phyloP scores from a whole-genome alignment of 2,888 invertebrate species.

The Pardosa pseudoannulata region DNA sequence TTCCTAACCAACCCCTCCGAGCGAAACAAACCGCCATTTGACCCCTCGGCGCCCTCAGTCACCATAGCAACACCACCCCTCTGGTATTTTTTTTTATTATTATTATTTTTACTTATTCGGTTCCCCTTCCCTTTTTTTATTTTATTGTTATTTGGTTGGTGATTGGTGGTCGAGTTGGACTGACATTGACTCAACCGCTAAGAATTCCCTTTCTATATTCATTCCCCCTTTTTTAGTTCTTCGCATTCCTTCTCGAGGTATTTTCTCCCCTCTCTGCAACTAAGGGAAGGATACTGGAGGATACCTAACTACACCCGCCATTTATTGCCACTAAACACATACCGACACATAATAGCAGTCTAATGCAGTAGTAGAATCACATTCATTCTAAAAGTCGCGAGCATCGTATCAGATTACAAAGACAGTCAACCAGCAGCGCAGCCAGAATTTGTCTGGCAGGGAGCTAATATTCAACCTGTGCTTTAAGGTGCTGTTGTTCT shows the following conservation, averaged over 20 bases:
- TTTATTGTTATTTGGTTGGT: conserved; percentile 58
- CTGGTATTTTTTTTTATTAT: conserved; percentile 7
- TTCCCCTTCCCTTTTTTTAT: conserved; percentile 20
- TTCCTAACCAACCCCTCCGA: neutral
- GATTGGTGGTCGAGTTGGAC: conserved; percentile 60
- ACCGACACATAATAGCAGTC: too few relatives aligned
- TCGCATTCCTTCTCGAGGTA: conserved; percentile 42
- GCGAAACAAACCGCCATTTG: conserved; percentile 62
- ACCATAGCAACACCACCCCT: conserved; percentile 36
- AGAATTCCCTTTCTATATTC: conserved; percentile 40
- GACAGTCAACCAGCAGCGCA: too few relatives aligned
- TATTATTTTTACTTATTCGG: too few relatives aligned
- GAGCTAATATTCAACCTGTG: too few relatives aligned
- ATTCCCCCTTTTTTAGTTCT: conserved; percentile 18
- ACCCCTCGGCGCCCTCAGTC: conserved; percentile 40
- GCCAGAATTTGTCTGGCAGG: too few relatives aligned
- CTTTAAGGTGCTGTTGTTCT: too few relatives aligned
- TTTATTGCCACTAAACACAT: conserved; percentile 8
- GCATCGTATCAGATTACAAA: too few relatives aligned
- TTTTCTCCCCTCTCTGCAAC: neutral
- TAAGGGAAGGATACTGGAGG: neutral
- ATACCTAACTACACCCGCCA: neutral
- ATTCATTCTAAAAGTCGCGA: too few relatives aligned
- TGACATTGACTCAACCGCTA: conserved; percentile 62
- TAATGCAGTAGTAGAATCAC: too few relatives aligned